A percentile compares a stretch with the other conserved stretches of the same genome.
Evolutionary conservation across 2,113 vertebrate genomes (phyloP).

Genomic region (Galeopterus variegatus): DNA sequence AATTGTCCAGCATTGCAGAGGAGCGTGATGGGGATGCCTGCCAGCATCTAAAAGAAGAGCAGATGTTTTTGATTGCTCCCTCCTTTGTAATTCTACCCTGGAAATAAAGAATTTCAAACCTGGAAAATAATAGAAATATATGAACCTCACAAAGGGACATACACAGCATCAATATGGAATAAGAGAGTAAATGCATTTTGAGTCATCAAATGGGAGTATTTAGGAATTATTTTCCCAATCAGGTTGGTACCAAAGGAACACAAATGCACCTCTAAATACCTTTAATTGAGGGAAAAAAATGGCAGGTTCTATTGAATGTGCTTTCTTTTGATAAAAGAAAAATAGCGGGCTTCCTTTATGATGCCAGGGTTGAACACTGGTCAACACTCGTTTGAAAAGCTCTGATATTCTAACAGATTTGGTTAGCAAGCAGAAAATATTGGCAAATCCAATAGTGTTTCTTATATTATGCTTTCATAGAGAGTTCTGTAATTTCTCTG

Average conservation of each 20-base stretch:
- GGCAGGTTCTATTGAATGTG: background rate
- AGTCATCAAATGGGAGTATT: background rate
- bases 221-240: conserved; percentile 60
- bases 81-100: conserved; percentile 78
- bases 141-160: conserved; percentile 62
- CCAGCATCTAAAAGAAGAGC: conserved; percentile 43
- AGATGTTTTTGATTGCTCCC: conserved; percentile 75
- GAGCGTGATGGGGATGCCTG: background rate
- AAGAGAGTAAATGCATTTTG: background rate
- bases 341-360: background rate
- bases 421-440: conserved; percentile 8
- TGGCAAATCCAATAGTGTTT: background rate
- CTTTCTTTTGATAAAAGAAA: conserved; percentile 45
- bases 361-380: background rate
- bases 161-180: background rate
- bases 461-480: background rate
- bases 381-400: background rate
- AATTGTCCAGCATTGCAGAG: conserved; percentile 67
- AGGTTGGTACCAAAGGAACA: background rate
- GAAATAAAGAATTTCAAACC: conserved; percentile 77
- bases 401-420: background rate
- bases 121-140: conserved; percentile 64
- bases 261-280: background rate
- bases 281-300: background rate
- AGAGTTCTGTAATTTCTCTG: background rate